Conservation (phyloP, 2,113 vertebrate species). For the Tamias sibiricus region DNA sequence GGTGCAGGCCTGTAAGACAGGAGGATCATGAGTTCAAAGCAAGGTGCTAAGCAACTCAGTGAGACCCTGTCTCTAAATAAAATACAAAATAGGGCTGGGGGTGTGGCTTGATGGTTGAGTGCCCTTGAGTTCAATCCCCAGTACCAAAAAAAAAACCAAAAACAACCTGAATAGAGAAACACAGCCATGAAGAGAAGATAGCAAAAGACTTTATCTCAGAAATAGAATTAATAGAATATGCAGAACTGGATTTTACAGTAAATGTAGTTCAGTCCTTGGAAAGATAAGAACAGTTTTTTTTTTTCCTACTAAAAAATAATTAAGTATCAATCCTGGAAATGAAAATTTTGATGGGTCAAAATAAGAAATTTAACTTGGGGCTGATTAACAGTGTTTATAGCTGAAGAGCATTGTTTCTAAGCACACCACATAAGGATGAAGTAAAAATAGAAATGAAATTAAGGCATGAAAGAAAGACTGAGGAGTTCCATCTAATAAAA, state of each 20-base stretch:
- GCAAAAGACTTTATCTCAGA: conserved; percentile 32
- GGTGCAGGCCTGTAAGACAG: no score
- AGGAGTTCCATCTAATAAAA: not conserved
- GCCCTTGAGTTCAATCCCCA: no score
- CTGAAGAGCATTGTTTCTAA: not conserved
- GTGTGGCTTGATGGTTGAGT: no score
- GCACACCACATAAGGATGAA: not conserved
- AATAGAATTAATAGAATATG: conserved; percentile 5
- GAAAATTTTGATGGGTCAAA: conserved; percentile 16
- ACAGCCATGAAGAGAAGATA: not conserved
- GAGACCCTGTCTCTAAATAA: no score
- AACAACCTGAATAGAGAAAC: not conserved
- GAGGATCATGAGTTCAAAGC: no score
- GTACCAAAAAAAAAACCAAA: not conserved
- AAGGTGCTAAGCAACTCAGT: no score
- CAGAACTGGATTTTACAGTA: not conserved
- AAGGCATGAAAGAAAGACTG: not conserved
- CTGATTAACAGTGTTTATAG: not conserved
- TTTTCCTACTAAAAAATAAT: not conserved
- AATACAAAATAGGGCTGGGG: no score
- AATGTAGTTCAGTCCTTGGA: not conserved
- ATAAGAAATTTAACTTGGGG: not conserved
- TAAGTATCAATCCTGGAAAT: not conserved
- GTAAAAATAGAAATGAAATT: not conserved
- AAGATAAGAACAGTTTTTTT: not conserved